Evolutionary conservation across 2,113 vertebrate species (phyloP).

Genomic region (Bos indicus): DNA sequence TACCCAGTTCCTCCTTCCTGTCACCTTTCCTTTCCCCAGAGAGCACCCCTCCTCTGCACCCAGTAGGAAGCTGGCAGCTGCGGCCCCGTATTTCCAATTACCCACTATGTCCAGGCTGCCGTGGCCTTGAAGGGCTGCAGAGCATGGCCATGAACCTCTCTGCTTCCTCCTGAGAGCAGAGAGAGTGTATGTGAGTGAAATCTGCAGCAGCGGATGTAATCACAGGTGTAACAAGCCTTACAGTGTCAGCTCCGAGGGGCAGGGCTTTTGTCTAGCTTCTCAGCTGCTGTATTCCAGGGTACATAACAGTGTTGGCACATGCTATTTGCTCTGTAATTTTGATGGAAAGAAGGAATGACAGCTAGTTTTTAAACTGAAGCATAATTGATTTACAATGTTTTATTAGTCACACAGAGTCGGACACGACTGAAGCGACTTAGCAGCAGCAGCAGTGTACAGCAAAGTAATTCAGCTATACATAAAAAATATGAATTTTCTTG

Average conservation of each 20-base stretch:
- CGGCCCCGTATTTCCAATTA: accelerated
- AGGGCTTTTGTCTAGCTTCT: neutral
- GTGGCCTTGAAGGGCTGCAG: neutral
- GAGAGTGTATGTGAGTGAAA: neutral
- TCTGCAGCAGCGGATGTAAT: neutral
- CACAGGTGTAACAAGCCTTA: neutral
- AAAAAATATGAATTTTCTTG: neutral
- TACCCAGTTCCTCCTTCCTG: neutral
- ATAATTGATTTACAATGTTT: neutral
- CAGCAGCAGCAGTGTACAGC: neutral
- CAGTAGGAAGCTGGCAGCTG: neutral
- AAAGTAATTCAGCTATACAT: neutral
- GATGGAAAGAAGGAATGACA: neutral
- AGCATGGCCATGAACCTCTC: neutral
- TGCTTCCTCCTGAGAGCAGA: neutral
- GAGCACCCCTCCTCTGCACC: neutral
- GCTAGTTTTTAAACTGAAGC: neutral
- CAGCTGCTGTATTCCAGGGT: neutral
- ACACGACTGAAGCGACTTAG: too few relatives aligned
- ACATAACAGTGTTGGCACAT: neutral
- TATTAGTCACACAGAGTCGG: neutral
- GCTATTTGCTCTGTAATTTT: neutral
- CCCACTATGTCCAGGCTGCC: neutral
- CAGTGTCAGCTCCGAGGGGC: neutral
- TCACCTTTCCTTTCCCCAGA: neutral